Evolutionary conservation across 1,140 invertebrate genomes (phyloP), one percentile per base, ranked within the genome.

Genomic region (Zaprionus nigranus): DNA sequence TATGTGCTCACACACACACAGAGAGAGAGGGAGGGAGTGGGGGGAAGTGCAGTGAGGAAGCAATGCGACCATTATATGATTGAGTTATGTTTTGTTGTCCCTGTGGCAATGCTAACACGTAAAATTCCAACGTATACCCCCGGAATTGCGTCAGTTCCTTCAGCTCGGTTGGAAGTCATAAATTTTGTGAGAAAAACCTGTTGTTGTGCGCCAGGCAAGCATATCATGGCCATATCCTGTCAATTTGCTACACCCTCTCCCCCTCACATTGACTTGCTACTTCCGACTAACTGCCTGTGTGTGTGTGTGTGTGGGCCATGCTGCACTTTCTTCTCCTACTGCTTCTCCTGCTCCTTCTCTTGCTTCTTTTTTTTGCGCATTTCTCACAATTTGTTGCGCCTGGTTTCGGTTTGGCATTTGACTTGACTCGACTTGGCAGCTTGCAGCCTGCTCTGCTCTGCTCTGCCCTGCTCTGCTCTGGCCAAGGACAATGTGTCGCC

Each of bases 21-120:
- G 17, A 34, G 22, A 17, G 3, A 5, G 20, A 13, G n/a, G 3
- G 20, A 2, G 17, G n/a, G n/a, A 9, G 17, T 2, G 20, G 1
- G 20, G 12, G 49, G 49, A 28, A 34, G 30, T 3, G 65, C 36
- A 68, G 65, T 38, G 34, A 66, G 58, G 69, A 72, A 67, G 57
- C 67, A 82, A 85, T 86, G 81, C 75, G 77, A 74, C 78, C 78
- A 85, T 85, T 85, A 81, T 82, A 73, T 81, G 82, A 86, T 85
- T 82, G 82, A 85, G 81, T 86, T 86, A 67, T 66, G 59, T 76
- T 76, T 73, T 70, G 73, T 75, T 75, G 73, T 71, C 73, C 73
- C 68, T 75, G 68, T 60, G 73, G 73, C 68, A 57, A 57, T 66
- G 68, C 69, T 76, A 76, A 76, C 74, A 76, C 74, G 74, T 72